Percentiles rank a stretch among this genome's conserved stretches.
Evolutionary conservation across 2,888 invertebrate genomes (phyloP).

Genomic region (Chymomyza fuscimana): DNA sequence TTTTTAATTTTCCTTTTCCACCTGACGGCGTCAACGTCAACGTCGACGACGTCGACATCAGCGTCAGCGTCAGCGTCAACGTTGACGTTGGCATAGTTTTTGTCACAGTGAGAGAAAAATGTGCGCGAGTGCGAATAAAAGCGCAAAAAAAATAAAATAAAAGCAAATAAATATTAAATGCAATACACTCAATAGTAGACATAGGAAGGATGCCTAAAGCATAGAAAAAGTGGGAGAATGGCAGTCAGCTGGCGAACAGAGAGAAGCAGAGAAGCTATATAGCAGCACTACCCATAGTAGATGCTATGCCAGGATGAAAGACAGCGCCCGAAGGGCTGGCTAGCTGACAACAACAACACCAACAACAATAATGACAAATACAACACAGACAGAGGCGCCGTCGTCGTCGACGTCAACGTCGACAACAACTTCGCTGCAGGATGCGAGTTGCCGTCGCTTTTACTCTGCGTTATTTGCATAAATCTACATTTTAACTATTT

Average conservation of each 20-base stretch:
- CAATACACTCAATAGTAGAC: conserved; percentile 66
- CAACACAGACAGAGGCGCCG: not conserved
- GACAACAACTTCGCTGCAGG: conserved; percentile 37
- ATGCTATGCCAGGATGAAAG: not conserved
- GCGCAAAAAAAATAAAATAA: conserved; percentile 44
- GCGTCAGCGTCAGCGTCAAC: conserved; percentile 9
- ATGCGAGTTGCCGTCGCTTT: conserved; percentile 39
- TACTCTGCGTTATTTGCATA: conserved; percentile 57
- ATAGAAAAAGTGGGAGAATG: not conserved
- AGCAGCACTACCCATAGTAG: too few species aligned
- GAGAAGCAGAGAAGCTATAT: conserved; percentile 16
- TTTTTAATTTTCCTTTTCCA: conserved; percentile 72
- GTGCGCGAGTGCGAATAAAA: conserved; percentile 31
- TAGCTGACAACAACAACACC: conserved; percentile 41
- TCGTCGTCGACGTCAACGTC: not conserved
- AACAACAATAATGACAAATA: not conserved
- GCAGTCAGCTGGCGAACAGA: conserved; percentile 31
- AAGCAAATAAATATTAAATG: conserved; percentile 73
- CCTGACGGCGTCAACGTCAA: conserved; percentile 45
- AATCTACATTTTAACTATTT: conserved; percentile 67
- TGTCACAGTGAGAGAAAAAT: conserved; percentile 43
- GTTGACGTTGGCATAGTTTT: not conserved
- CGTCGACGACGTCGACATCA: not conserved
- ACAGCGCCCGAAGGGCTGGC: conserved; percentile 23
- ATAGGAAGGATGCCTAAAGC: not conserved